These are phyloP conservation scores for Odontamblyopus rebecca DNA, from an alignment of 2,797 vertebrate species.

Conservation along the genomic window DNA sequence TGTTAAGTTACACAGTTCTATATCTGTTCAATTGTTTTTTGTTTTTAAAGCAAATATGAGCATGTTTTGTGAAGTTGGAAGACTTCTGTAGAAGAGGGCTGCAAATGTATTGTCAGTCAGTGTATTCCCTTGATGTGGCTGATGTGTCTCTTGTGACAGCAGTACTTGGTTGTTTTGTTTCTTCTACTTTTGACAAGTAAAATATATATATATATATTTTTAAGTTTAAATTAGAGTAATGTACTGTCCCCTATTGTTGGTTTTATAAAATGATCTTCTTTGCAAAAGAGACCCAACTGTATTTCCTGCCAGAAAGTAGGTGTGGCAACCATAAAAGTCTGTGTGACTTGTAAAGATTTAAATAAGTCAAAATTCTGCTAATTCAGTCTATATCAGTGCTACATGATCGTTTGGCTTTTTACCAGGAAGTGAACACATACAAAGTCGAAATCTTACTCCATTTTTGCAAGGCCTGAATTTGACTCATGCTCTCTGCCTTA, in stretches of 20 bases:
- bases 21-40: not conserved
- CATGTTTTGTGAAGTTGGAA: not conserved
- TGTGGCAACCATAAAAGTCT: not conserved
- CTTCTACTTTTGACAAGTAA: not conserved
- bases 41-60: not conserved
- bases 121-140: not conserved
- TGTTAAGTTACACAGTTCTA: not conserved
- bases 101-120: not conserved
- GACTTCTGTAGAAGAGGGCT: not conserved
- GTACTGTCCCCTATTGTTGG: not conserved
- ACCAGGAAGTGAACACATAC: not conserved
- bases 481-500: conserved; percentile 44
- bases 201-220: too few relatives aligned
- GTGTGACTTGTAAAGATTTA: not conserved
- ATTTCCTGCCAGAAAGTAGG: not conserved
- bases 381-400: not conserved
- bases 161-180: not conserved
- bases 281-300: not conserved
- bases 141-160: not conserved
- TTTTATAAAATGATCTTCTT: not conserved
- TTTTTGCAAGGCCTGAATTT: conserved; percentile 41
- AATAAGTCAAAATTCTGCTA: not conserved
- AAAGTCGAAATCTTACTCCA: conserved; percentile 22
- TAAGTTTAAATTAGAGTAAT: not conserved
- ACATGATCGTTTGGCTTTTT: not conserved